Conservation (phyloP, 2,797 vertebrate species). For the Cynopterus sphinx region DNA sequence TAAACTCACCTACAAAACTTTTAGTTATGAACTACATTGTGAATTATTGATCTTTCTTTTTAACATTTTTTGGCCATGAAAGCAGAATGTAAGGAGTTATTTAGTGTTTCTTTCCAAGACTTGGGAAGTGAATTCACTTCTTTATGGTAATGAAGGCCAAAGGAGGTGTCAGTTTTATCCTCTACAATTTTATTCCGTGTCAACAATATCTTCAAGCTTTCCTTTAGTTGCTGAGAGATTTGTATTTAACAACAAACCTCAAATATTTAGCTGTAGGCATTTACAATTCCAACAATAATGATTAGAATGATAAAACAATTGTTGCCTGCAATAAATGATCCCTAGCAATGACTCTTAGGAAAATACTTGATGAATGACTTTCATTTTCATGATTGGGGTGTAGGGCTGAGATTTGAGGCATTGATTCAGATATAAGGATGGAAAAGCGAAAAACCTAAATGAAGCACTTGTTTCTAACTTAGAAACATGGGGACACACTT, state of each 20-base stretch:
- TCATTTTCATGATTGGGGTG: background rate
- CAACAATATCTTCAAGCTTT: slow-evolving; percentile 62
- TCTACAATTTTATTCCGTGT: slow-evolving; percentile 35
- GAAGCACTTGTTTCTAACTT: slow-evolving; percentile 59
- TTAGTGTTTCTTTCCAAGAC: slow-evolving; percentile 36
- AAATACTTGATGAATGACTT: background rate
- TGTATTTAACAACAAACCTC: slow-evolving; percentile 72
- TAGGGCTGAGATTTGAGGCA: background rate
- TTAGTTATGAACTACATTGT: background rate
- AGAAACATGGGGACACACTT: background rate
- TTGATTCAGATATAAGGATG: slow-evolving; percentile 36
- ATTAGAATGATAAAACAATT: slow-evolving; percentile 65
- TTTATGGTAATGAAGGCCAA: background rate
- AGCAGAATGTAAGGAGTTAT: background rate
- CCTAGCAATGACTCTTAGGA: slow-evolving; percentile 11
- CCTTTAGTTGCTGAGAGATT: slow-evolving; percentile 67
- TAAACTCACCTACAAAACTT: background rate
- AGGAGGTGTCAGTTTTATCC: slow-evolving; percentile 55
- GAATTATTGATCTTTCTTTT: slow-evolving; percentile 39
- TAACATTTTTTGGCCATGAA: slow-evolving; percentile 24
- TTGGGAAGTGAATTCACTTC: slow-evolving; percentile 45
- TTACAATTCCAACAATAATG: slow-evolving; percentile 56
- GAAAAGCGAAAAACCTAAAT: slow-evolving; percentile 61
- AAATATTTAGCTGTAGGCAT: slow-evolving; percentile 35
- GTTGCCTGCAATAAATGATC: background rate